Percentiles rank a stretch among this genome's conserved stretches.
These are phyloP conservation scores for Nomada ruficornis DNA, from an alignment of 2,888 invertebrate species.

Conservation along the genomic window DNA sequence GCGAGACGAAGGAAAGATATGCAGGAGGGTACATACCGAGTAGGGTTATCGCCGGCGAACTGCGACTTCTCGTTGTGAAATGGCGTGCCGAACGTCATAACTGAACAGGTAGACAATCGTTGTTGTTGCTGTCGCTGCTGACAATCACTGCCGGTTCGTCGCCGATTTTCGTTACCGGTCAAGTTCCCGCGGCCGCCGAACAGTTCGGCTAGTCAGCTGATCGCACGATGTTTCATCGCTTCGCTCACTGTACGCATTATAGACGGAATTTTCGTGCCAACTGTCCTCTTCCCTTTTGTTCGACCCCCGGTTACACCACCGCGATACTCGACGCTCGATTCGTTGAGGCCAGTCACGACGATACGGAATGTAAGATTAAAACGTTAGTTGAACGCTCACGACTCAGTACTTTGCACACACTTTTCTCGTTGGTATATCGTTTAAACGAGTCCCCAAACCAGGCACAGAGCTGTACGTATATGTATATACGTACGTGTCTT, in stretches of 20 bases:
- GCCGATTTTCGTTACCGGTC: conserved; percentile 60
- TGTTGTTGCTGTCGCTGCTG: conserved; percentile 45
- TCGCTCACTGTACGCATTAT: conserved; percentile 75
- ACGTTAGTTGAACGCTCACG: neutral
- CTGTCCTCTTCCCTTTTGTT: neutral
- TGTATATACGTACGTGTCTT: conserved; percentile 6
- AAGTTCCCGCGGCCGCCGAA: conserved; percentile 69
- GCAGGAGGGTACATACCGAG: conserved; percentile 72
- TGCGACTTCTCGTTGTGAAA: conserved; percentile 80
- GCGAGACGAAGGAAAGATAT: neutral
- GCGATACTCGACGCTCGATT: neutral
- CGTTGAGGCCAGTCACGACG: neutral
- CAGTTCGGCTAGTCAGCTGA: conserved; percentile 79
- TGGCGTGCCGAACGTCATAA: conserved; percentile 82
- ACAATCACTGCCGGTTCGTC: conserved; percentile 42
- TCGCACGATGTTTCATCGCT: conserved; percentile 74
- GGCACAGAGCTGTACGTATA: neutral
- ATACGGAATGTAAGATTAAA: neutral
- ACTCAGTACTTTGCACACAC: neutral
- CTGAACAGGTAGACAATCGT: conserved; percentile 70
- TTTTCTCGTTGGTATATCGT: conserved; percentile 4
- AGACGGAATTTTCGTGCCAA: conserved; percentile 57
- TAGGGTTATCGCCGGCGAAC: conserved; percentile 74
- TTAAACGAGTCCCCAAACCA: neutral
- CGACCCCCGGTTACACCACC: neutral